Base-by-base conservation (phyloP, 2,888 invertebrate species). In the Tenthredo scrophulariae region DNA sequence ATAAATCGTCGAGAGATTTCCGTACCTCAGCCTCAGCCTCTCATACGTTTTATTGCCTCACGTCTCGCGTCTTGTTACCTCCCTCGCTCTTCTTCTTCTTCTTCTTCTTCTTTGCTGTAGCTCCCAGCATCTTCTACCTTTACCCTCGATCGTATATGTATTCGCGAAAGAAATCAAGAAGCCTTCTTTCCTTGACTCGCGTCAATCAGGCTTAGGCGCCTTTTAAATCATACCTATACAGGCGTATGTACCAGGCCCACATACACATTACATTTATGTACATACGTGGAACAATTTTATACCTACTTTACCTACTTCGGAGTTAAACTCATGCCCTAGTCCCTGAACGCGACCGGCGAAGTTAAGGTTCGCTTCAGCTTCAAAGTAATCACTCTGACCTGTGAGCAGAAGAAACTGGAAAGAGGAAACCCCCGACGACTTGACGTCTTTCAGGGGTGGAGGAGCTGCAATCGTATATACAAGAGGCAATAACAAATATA, bases 371-470 rank as follows among this genome's bases (percentile, higher is more conserved):
- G 18, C 70, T 70, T 9, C 26, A 70, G 37, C 54, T 54, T n/a
- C 54, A 54, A 54, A 70, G 70, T 70, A 70, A 70, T 70, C 37
- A 6, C 70, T 70, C 33, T 9, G 70, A 70, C 70, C 70, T n/a
- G 70, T 37, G 15, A 33, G 33, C 4, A 70, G 70, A 9, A 10
- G 26, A 26, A 62, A 54, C 1, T 7, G 54, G 54, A 54, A 50
- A 50, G n/a, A n/a, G 18, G n/a, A 50, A 50, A 50, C 50, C 50
- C 50, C 6, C 50, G 46, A 46, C 46, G 46, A 46, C 50, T 18
- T 6, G n/a, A 50, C 18, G 18, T 50, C 50, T 50, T n/a, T n/a
- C 18, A 7, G 50, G 1, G n/a, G 50, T n/a, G n/a, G 50, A 50
- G 6, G 50, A n/a, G 54, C n/a, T 54, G 54, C 54, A n/a, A 54